Evolutionary conservation across 2,888 invertebrate species (phyloP).

Genomic region (Nephrotoma appendiculata): DNA sequence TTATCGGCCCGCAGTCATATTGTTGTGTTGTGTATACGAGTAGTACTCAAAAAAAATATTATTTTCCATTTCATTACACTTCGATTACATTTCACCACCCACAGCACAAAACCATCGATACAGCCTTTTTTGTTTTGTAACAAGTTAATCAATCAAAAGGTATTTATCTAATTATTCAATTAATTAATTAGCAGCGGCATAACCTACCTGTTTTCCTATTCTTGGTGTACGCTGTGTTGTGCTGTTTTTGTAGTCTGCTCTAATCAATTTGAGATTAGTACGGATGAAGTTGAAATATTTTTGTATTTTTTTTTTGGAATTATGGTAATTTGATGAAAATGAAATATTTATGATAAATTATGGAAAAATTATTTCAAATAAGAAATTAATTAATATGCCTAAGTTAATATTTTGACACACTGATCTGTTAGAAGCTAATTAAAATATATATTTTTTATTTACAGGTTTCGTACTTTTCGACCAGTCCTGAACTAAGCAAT

Average conservation of each 20-base stretch:
- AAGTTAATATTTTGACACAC: background rate
- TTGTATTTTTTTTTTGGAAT: background rate
- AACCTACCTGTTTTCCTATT: background rate
- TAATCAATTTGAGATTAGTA: background rate
- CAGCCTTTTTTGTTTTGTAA: background rate
- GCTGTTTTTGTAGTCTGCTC: background rate
- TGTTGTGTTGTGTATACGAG: background rate
- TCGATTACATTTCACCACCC: background rate
- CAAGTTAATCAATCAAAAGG: background rate
- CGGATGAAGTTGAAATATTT: background rate
- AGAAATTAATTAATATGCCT: background rate
- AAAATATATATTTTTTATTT: conserved; percentile 17
- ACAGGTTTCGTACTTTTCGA: conserved; percentile 91
- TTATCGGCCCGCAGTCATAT: background rate
- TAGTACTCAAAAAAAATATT: background rate
- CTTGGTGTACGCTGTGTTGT: background rate
- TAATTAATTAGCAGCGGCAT: background rate
- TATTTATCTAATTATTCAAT: background rate
- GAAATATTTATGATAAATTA: background rate
- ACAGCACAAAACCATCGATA: background rate
- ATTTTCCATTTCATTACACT: background rate
- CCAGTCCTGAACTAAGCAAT: conserved; percentile 85
- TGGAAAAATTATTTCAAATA: background rate
- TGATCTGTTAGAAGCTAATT: background rate
- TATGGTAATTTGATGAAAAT: background rate